Evolutionary conservation across 64 coral and sea anemone genomes (phyloP), one percentile per base, ranked within the genome.

Genomic region (Hydrozoanthus tunicans): DNA sequence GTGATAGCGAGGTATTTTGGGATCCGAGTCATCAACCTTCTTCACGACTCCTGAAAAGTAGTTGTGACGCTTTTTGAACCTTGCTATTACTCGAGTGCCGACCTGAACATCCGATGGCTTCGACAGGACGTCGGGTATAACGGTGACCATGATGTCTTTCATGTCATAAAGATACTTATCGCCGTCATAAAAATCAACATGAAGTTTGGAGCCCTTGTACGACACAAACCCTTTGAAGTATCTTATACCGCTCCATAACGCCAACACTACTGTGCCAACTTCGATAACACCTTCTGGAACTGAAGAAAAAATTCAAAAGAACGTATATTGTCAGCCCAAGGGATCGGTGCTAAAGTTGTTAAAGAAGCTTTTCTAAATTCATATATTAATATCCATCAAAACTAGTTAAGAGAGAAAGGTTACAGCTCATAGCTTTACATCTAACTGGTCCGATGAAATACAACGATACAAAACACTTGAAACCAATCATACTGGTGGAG

Each of bases 111-210:
- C 90, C 10, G 64, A 65, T 7, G 24, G 66, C 17, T 92, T 97
- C 15, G 92, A 72, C 7, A 88, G 24, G 24, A 90, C 54, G 14
- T 97, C 95, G 20, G 95, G 95, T 8, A 97, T 59, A 27, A 97
- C 92, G 6, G 58, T 97, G 1, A 76, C 58, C 6, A 80, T 69
- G 56, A 92, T 83, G 53, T 97, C 92, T 59, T 94, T 97, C 10
- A 93, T 58, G 5, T 94, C 92, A 55, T 92, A 97, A 3, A 97
- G 60, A 32, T 71, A 79, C 15, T 97, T 97, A 58, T 97, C 92
- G 23, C 95, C 91, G 23, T 94, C 92, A 13, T 94, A 94, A 53
- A 97, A 91, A 62, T 97, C 95, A 69, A 97, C 92, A 53, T 97
- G 95, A 6, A 97, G 62, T 17, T 94, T 97, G 25, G 95, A 82